These are phyloP conservation scores for Tichodroma muraria DNA, from an alignment of 2,113 vertebrate genomes.

Conservation along the genomic window DNA sequence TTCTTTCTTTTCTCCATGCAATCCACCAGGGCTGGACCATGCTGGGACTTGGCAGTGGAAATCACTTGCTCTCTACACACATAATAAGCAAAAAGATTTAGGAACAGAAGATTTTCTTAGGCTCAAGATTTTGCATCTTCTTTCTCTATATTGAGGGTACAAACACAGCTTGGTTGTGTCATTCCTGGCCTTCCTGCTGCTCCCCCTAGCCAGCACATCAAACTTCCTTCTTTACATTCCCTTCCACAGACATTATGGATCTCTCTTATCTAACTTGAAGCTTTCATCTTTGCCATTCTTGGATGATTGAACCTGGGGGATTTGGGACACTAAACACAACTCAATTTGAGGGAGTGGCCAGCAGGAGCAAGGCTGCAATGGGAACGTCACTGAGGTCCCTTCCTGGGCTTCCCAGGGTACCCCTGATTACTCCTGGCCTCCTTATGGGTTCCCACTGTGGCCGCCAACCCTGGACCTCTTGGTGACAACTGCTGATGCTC, in stretches of 20 bases:
- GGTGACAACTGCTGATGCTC: background rate
- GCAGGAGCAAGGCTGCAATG: accelerated
- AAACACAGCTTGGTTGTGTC: background rate
- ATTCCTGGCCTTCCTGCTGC: background rate
- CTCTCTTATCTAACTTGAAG: background rate
- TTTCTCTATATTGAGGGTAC: background rate
- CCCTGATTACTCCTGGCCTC: background rate
- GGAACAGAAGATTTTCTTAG: background rate
- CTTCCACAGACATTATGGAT: background rate
- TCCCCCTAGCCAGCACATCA: background rate
- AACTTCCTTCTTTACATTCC: background rate
- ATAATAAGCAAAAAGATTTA: background rate
- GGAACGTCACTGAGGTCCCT: background rate
- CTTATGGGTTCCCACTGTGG: background rate
- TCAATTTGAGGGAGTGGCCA: background rate
- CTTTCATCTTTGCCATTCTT: accelerated
- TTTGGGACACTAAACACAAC: background rate
- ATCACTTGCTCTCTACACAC: accelerated
- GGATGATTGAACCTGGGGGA: background rate
- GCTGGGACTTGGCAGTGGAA: background rate
- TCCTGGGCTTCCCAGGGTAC: background rate
- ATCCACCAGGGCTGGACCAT: background rate
- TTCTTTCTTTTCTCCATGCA: too few relatives aligned
- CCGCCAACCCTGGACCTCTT: accelerated
- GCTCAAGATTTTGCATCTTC: background rate